Base-by-base conservation (phyloP, 2,797 vertebrate species). In the Triplophysa bombifrons region DNA sequence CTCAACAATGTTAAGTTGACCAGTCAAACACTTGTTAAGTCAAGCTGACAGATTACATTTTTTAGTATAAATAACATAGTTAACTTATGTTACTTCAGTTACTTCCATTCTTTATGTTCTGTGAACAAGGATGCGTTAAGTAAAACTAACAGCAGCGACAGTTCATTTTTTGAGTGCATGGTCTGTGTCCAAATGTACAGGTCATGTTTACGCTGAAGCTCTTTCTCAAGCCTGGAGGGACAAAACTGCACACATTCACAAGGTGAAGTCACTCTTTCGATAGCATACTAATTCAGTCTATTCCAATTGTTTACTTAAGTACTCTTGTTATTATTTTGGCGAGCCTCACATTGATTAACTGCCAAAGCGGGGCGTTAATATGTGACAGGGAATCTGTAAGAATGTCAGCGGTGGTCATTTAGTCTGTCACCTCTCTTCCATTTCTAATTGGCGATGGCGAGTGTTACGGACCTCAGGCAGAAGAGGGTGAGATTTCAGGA, bases 301-400 rank as follows among this genome's bases (percentile, higher is more conserved):
- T 61, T 69, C 7, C 11, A 48, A 20, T 69, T 61, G 44, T 61
- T 69, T 60, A 56, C 53, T 44, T 48, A 56, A 30, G 63, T 19
- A 58, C 53, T 68, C 34, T 53, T 68, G 53, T 68, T 67, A n/a
- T 68, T 69, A 76, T 76, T 69, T 61, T 38, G 1, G 65, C 6
- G 12, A 75, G 75, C 55, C 22, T 77, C 66, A 25, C 30, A 56
- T 51, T 67, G 74, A 17, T 69, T 69, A 60, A 41, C 65, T 60
- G 66, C 25, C 53, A 77, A 34, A 44, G 22, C 44, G 3, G 64
- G 38, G 51, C 20, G 10, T 10, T 66, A 30, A 19, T 61, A 68
- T 2, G 55, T 77, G 65, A 69, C 38, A 34, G 65, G 22, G 25
- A 68, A 76, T 55, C 34, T n/a, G 74, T 25, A 53, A 58, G 65